Percentiles rank a stretch among this genome's conserved stretches.
phyloP scores from a whole-genome alignment of 2,113 vertebrate genomes.

The Brachirus orientalis region DNA sequence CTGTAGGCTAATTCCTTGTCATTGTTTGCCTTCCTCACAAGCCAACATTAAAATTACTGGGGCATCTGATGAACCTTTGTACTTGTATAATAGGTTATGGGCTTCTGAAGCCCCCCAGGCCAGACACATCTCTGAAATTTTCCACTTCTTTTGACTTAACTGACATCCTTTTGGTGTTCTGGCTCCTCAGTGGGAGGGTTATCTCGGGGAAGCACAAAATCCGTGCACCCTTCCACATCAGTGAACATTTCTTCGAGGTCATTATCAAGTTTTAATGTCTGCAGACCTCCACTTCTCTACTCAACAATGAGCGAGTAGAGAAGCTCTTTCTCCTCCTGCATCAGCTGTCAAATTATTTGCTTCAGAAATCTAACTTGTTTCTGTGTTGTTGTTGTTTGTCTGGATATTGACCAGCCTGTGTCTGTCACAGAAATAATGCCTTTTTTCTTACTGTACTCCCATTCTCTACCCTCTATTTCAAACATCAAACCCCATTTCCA shows the following conservation, averaged over 20 bases:
- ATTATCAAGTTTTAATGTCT: constrained; percentile 42
- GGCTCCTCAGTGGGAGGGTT: constrained; percentile 22
- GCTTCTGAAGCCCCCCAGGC: constrained; percentile 45
- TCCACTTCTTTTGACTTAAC: constrained; percentile 50
- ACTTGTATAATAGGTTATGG: constrained; percentile 40
- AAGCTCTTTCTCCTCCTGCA: constrained; percentile 9
- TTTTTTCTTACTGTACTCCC: constrained; percentile 3
- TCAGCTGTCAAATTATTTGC: neutral
- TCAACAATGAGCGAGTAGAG: neutral
- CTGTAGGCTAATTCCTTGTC: constrained; percentile 49
- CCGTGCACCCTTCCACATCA: constrained; percentile 40
- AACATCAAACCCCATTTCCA: constrained; percentile 14
- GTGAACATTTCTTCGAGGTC: constrained; percentile 48
- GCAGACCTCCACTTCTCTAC: constrained; percentile 22
- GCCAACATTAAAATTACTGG: constrained; percentile 46
- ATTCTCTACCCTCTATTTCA: constrained; percentile 7
- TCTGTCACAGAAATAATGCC: neutral
- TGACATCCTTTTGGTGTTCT: constrained; percentile 29
- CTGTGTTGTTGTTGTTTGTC: neutral
- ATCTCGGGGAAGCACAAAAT: constrained; percentile 38
- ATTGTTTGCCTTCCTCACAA: constrained; percentile 53
- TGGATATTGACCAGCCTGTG: neutral
- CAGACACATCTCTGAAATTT: constrained; percentile 34
- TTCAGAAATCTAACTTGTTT: neutral
- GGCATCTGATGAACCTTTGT: constrained; percentile 65